phyloP scores from a whole-genome alignment of 1,140 invertebrate species.

The Mactra quadrangularis region DNA sequence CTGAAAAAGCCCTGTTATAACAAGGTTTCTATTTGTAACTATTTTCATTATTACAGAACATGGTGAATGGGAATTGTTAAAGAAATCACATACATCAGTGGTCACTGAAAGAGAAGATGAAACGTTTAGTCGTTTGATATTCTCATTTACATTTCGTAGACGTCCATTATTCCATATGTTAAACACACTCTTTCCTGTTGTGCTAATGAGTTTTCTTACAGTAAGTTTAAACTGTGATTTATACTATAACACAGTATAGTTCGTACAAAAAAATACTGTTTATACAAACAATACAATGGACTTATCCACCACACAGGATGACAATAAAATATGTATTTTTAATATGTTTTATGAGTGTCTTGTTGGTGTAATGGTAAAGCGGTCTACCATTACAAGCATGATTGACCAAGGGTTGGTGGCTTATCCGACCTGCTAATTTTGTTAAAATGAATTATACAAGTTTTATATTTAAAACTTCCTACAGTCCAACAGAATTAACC shows the following conservation, averaged over 20 bases:
- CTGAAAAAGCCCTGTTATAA: too few species aligned
- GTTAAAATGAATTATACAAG: too few species aligned
- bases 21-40: too few species aligned
- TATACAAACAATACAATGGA: too few species aligned
- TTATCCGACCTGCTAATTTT: too few species aligned
- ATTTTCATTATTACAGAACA: not conserved
- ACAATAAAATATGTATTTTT: not conserved
- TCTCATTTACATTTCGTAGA: slow-evolving; percentile 27
- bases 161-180: slow-evolving; percentile 26
- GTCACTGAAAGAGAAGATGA: not conserved
- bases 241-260: not conserved
- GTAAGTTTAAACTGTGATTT: not conserved
- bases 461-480: too few species aligned
- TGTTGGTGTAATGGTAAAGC: too few species aligned
- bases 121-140: slow-evolving; percentile 11
- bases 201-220: slow-evolving; percentile 75
- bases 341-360: too few species aligned
- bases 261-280: too few species aligned
- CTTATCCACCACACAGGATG: not conserved
- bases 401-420: too few species aligned
- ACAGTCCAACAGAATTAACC: too few species aligned
- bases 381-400: too few species aligned
- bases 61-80: slow-evolving; percentile 18
- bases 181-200: slow-evolving; percentile 37
- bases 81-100: not conserved